phyloP scores from a whole-genome alignment of 1,140 invertebrate genomes.

The Pygmarrhopalites habei region DNA sequence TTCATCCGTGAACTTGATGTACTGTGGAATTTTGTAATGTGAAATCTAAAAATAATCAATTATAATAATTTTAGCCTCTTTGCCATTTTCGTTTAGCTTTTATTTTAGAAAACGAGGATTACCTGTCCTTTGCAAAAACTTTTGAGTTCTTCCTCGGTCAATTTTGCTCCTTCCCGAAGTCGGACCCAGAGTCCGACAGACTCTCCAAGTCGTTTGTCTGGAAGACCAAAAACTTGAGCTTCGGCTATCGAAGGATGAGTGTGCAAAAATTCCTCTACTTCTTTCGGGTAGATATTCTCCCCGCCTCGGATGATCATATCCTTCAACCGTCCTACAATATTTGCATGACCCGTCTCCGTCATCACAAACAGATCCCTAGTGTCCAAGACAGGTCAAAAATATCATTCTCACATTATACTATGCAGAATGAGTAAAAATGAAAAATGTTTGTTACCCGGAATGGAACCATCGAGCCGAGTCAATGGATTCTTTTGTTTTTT shows the following conservation, averaged over 20 bases:
- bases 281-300: conserved; percentile 58
- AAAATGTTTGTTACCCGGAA: conserved; percentile 93
- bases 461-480: conserved; percentile 70
- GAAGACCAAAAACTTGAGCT: conserved; percentile 55
- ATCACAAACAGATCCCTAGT: conserved; percentile 54
- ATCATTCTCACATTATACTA: too few species aligned
- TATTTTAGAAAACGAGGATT: too few species aligned
- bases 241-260: conserved; percentile 52
- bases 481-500: conserved; percentile 56
- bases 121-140: conserved; percentile 50
- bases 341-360: conserved; percentile 51
- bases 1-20: conserved; percentile 48
- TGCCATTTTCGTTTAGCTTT: too few species aligned
- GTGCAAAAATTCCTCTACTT: conserved; percentile 57
- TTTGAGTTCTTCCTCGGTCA: conserved; percentile 48
- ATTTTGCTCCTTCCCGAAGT: conserved; percentile 43
- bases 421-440: too few species aligned
- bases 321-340: conserved; percentile 56
- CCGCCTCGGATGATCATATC: conserved; percentile 61
- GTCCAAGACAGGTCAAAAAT: too few species aligned
- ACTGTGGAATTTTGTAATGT: conserved; percentile 52
- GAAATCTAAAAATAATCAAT: conserved; percentile 44
- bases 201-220: conserved; percentile 56
- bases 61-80: too few species aligned
- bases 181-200: conserved; percentile 56